Evolutionary conservation across 2,888 invertebrate species (phyloP).

Genomic region (Ceramica pisi): DNA sequence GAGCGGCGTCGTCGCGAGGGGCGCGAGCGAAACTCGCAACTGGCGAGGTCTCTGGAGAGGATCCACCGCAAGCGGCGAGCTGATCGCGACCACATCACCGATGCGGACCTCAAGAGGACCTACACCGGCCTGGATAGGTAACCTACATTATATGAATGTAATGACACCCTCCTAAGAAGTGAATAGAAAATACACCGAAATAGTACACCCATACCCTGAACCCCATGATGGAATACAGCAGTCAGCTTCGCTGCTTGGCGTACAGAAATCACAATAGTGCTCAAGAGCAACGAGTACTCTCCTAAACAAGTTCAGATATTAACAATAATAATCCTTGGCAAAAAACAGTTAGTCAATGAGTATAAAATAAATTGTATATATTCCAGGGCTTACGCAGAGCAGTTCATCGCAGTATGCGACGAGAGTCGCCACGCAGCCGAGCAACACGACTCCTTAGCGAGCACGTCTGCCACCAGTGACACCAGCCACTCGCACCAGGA

Average conservation of each 20-base stretch:
- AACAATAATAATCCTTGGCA: too few relatives aligned
- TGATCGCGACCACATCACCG: slow-evolving; percentile 83
- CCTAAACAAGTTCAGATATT: too few relatives aligned
- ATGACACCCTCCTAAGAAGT: too few relatives aligned
- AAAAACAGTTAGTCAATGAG: too few relatives aligned
- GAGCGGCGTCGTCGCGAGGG: slow-evolving; percentile 81
- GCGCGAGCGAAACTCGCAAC: slow-evolving; percentile 83
- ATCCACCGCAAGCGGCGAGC: slow-evolving; percentile 88
- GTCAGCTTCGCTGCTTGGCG: too few relatives aligned
- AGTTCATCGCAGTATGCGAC: slow-evolving; percentile 92
- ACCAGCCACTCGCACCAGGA: slow-evolving; percentile 70
- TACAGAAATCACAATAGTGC: too few relatives aligned
- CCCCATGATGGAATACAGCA: too few relatives aligned
- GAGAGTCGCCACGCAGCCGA: slow-evolving; percentile 88
- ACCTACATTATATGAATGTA: background rate
- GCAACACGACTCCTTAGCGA: slow-evolving; percentile 85
- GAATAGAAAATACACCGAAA: too few relatives aligned
- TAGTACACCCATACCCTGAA: too few relatives aligned
- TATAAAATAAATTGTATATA: background rate
- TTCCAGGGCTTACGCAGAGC: slow-evolving; percentile 91
- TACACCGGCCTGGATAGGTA: slow-evolving; percentile 92
- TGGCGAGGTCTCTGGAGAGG: slow-evolving; percentile 88
- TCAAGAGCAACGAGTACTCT: too few relatives aligned
- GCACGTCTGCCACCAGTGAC: slow-evolving; percentile 81
- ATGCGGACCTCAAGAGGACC: slow-evolving; percentile 90